These are phyloP conservation scores for Stegodyphus mimosarum DNA, from an alignment of 1,140 invertebrate species.

Conservation along the genomic window DNA sequence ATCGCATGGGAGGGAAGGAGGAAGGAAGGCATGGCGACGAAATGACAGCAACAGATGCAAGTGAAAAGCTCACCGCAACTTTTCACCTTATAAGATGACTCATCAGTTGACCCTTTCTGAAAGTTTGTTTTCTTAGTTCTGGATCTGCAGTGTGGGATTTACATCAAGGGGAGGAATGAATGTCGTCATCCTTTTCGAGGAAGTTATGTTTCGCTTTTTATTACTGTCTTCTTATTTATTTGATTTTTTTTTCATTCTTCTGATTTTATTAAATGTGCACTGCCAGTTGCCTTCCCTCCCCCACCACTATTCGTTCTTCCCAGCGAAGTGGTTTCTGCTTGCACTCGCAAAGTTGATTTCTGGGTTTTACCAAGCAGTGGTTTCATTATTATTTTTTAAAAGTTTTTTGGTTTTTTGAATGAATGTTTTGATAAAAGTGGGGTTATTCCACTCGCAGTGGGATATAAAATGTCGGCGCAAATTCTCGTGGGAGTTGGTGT, in stretches of 20 bases:
- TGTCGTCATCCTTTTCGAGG: conserved; percentile 47
- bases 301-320: too few relatives aligned
- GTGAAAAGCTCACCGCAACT: conserved; percentile 32
- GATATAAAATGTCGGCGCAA: background rate
- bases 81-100: conserved; percentile 47
- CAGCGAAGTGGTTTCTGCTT: background rate
- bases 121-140: conserved; percentile 27
- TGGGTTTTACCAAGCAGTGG: conserved; percentile 19
- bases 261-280: background rate
- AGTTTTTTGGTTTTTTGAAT: background rate
- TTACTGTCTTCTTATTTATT: background rate
- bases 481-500: background rate
- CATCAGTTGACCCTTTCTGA: conserved; percentile 43
- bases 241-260: background rate
- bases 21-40: background rate
- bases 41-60: conserved; percentile 50
- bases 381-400: too few relatives aligned
- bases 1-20: background rate
- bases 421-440: conserved; percentile 47
- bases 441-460: conserved; percentile 33
- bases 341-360: background rate
- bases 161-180: background rate
- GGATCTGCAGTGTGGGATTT: conserved; percentile 43
- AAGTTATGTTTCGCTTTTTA: conserved; percentile 27
- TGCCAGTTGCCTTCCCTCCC: too few relatives aligned